Evolutionary conservation across 2,797 vertebrate genomes (phyloP).

Genomic region (Loriculus beryllinus): DNA sequence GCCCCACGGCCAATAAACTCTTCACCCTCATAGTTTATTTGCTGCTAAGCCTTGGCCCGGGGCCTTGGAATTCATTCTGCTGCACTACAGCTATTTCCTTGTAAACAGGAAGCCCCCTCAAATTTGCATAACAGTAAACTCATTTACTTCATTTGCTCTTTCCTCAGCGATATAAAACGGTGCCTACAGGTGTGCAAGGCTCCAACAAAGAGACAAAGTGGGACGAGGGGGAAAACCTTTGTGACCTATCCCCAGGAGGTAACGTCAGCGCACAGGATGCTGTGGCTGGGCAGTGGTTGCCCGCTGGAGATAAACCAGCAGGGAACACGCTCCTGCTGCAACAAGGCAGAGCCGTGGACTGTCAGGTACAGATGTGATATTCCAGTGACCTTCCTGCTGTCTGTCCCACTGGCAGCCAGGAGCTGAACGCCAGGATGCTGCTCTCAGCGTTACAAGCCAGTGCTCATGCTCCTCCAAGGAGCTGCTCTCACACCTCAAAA

Average conservation of each 20-base stretch:
- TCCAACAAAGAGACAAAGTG: neutral
- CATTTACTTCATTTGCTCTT: neutral
- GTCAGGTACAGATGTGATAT: neutral
- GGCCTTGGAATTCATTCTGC: constrained; percentile 43
- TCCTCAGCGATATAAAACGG: neutral
- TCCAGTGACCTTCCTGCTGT: constrained; percentile 6
- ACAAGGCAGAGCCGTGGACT: neutral
- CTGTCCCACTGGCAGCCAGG: neutral
- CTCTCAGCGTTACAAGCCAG: accelerated
- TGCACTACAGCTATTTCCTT: constrained; percentile 39
- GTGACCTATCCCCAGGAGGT: neutral
- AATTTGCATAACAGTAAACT: constrained; percentile 6
- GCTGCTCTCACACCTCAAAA: neutral
- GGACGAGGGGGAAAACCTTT: neutral
- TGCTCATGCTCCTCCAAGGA: neutral
- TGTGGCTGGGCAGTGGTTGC: neutral
- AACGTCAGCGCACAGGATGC: neutral
- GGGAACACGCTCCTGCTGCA: neutral
- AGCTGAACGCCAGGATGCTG: neutral
- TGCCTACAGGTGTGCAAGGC: neutral
- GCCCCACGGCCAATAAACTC: constrained; percentile 46
- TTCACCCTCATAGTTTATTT: neutral
- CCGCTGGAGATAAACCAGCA: neutral
- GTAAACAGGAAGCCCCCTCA: constrained; percentile 55
- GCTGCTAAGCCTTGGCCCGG: constrained; percentile 50